Conservation (phyloP, 2,113 vertebrate genomes). For the Uria lomvia region DNA sequence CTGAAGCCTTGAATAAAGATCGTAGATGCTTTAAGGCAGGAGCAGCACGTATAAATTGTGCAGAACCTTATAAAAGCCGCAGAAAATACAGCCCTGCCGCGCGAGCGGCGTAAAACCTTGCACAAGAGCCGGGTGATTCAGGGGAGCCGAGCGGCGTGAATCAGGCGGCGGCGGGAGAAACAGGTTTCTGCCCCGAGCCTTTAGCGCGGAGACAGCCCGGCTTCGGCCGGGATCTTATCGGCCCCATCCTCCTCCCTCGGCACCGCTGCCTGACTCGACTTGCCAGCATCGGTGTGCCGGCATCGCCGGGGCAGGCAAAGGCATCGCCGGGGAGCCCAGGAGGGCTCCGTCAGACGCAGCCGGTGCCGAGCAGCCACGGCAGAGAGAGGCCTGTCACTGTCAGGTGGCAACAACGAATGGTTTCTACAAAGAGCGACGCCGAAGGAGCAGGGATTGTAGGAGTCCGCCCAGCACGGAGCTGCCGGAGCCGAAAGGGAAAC, state of each 20-base stretch:
- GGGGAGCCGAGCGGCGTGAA: background rate
- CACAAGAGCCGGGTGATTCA: conserved; percentile 59
- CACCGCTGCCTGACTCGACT: background rate
- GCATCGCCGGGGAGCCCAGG: background rate
- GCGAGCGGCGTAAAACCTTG: background rate
- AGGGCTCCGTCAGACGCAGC: background rate
- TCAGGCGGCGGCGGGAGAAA: conserved; percentile 13
- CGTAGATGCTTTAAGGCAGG: background rate
- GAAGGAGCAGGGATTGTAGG: background rate
- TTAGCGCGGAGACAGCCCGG: background rate
- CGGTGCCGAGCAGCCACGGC: background rate
- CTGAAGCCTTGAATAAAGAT: background rate
- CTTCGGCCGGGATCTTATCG: conserved; percentile 11
- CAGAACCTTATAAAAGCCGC: conserved; percentile 25
- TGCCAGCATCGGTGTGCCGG: background rate
- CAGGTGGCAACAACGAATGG: conserved; percentile 12
- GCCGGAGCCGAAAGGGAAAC: conserved; percentile 26
- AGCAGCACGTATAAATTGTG: conserved; percentile 7
- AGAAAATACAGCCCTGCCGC: conserved; percentile 38
- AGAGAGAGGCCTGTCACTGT: conserved; percentile 1
- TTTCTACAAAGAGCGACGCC: background rate
- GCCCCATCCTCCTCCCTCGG: background rate
- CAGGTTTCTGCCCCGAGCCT: conserved; percentile 35
- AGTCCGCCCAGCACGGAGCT: background rate
- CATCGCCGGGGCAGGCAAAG: background rate